Conservation (phyloP, 2,888 invertebrate species). For the Temnothorax unifasciatus region DNA sequence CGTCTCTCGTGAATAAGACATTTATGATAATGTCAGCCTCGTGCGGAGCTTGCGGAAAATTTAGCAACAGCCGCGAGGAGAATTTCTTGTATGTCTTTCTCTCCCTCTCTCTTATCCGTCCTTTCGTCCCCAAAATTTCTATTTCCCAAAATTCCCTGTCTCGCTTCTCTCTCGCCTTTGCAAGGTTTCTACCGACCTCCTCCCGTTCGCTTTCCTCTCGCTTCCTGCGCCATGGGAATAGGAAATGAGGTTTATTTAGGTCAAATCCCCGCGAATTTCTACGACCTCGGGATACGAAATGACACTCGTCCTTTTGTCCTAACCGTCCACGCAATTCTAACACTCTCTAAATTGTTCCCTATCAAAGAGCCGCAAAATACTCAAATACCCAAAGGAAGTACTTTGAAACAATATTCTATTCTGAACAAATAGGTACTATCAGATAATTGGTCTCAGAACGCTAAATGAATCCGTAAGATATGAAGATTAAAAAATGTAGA, state of each 20-base stretch:
- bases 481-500: neutral
- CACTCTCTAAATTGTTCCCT: neutral
- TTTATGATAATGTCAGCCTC: constrained; percentile 70
- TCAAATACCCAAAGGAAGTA: neutral
- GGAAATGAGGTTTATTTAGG: constrained; percentile 49
- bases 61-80: constrained; percentile 63
- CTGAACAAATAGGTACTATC: no score
- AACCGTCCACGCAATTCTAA: neutral
- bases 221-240: constrained; percentile 28
- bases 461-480: neutral
- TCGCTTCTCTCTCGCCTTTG: constrained; percentile 18
- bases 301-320: neutral
- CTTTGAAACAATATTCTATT: neutral
- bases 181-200: neutral
- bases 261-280: constrained; percentile 17
- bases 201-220: neutral
- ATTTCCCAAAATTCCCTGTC: constrained; percentile 28
- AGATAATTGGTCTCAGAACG: neutral
- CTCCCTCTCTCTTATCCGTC: neutral
- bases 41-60: constrained; percentile 66
- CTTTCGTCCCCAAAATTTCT: constrained; percentile 29
- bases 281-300: neutral
- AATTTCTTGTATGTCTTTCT: constrained; percentile 21
- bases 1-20: constrained; percentile 71
- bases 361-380: neutral